phyloP scores from a whole-genome alignment of 2,888 invertebrate genomes.

The Iselma pallidipennis region DNA sequence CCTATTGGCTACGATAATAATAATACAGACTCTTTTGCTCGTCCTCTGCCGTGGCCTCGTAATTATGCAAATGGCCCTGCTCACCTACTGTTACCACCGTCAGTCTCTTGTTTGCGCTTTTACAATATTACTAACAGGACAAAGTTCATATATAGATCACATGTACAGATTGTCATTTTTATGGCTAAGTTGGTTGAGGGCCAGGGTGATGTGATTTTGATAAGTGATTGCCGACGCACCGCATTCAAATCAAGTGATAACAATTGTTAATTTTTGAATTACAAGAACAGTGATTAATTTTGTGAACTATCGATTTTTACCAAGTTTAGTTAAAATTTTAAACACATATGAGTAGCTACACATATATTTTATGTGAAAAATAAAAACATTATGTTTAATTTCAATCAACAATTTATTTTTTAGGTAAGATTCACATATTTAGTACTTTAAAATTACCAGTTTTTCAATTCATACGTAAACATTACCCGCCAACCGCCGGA shows the following conservation, averaged over 20 bases:
- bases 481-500: background rate
- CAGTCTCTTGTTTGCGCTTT: slow-evolving; percentile 51
- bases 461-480: background rate
- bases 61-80: slow-evolving; percentile 53
- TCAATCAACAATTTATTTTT: background rate
- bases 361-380: background rate
- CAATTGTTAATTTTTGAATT: background rate
- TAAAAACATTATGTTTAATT: background rate
- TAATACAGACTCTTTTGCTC: slow-evolving; percentile 39
- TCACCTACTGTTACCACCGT: slow-evolving; percentile 49
- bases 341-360: too few relatives aligned
- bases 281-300: background rate
- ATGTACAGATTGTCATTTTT: slow-evolving; percentile 16
- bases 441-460: background rate
- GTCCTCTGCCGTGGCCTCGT: slow-evolving; percentile 42
- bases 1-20: slow-evolving; percentile 31
- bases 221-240: background rate
- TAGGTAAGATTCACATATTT: background rate
- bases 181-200: background rate
- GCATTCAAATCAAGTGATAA: background rate
- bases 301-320: background rate
- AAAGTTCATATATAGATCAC: slow-evolving; percentile 40
- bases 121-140: slow-evolving; percentile 46
- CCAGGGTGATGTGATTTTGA: background rate
- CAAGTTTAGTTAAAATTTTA: too few relatives aligned